phyloP scores from a whole-genome alignment of 2,113 vertebrate species.

The Alligator sinensis region DNA sequence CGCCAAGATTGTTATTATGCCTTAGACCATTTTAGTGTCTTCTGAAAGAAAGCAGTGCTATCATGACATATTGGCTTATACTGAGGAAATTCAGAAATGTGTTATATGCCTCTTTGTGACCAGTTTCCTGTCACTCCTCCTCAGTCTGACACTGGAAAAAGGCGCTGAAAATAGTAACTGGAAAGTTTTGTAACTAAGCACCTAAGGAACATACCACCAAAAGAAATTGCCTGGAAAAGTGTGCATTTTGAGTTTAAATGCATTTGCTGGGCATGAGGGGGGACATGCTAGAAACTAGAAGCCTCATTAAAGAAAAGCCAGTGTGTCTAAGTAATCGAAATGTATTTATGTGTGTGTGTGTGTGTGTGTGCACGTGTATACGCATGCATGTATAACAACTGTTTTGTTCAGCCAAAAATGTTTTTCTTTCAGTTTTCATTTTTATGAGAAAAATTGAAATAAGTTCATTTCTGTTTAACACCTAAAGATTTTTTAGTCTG shows the following conservation, averaged over 20 bases:
- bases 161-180: background rate
- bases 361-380: too few species aligned
- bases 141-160: background rate
- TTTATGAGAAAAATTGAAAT: too few species aligned
- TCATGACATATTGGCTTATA: background rate
- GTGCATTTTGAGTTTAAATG: background rate
- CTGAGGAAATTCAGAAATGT: background rate
- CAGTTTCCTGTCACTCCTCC: background rate
- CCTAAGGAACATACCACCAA: background rate
- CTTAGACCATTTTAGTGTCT: background rate
- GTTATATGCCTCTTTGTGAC: background rate
- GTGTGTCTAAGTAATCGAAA: constrained; percentile 1
- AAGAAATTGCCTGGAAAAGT: background rate
- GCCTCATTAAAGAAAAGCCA: background rate
- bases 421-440: too few species aligned
- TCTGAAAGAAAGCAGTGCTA: background rate
- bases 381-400: too few species aligned
- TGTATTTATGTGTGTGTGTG: background rate
- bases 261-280: background rate
- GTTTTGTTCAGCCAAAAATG: too few species aligned
- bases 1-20: background rate
- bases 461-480: too few species aligned
- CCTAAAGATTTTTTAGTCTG: too few species aligned
- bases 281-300: background rate
- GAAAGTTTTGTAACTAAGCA: background rate